phyloP scores from a whole-genome alignment of 2,888 invertebrate genomes.

The Calameuta idolon region DNA sequence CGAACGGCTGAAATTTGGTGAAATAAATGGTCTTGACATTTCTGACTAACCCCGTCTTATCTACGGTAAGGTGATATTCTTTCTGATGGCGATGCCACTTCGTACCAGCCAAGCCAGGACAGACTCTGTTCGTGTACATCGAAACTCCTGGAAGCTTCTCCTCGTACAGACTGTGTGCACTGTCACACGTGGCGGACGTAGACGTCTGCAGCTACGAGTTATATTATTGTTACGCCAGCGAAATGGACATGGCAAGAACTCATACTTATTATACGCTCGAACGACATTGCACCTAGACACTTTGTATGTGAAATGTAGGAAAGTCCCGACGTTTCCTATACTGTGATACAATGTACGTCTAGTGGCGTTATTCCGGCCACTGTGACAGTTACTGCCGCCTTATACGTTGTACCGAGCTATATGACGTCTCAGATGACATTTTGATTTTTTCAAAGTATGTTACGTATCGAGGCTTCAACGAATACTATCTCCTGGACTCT shows the following conservation, averaged over 20 bases:
- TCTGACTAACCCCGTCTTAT: conserved; percentile 1
- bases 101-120: not conserved
- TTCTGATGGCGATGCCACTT: not conserved
- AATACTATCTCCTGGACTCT: not conserved
- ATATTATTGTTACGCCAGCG: conserved; percentile 1
- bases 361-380: not conserved
- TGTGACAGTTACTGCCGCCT: not conserved
- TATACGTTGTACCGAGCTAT: not conserved
- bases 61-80: conserved; percentile 26
- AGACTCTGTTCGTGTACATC: not conserved
- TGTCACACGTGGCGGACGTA: not conserved
- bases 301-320: not conserved
- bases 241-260: not conserved
- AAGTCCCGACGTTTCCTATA: not conserved
- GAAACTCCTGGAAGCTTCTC: not conserved
- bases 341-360: not conserved
- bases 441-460: not conserved
- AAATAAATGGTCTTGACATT: conserved; percentile 19
- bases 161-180: not conserved
- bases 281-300: not conserved
- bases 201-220: not conserved
- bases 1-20: conserved; percentile 21
- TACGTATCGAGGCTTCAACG: not conserved
- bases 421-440: not conserved
- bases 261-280: not conserved